Conservation (phyloP, 2,888 invertebrate genomes). For the Calliphora vomitoria region DNA sequence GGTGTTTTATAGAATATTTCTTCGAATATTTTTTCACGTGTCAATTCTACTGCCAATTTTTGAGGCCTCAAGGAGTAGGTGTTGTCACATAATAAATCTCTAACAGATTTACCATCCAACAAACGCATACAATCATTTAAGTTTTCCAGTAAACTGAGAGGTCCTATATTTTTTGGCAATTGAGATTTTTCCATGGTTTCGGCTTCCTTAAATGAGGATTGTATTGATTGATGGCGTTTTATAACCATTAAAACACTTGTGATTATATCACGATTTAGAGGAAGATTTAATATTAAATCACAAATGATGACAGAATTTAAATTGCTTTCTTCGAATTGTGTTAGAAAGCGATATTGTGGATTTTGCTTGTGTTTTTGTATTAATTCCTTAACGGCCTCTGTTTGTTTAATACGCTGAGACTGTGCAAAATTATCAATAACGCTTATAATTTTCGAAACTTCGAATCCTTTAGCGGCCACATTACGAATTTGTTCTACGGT, state of each 20-base stretch:
- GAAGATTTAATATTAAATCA: constrained; percentile 82
- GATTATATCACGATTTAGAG: constrained; percentile 82
- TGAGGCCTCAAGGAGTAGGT: constrained; percentile 79
- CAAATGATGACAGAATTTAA: constrained; percentile 81
- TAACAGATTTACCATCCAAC: constrained; percentile 77
- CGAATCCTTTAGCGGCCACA: constrained; percentile 86
- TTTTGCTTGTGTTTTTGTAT: constrained; percentile 79
- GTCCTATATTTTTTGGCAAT: constrained; percentile 80
- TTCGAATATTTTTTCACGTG: constrained; percentile 79
- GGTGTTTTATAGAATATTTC: constrained; percentile 77
- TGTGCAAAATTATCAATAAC: constrained; percentile 87
- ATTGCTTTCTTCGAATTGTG: constrained; percentile 80
- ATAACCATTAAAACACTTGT: constrained; percentile 81
- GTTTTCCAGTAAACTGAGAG: constrained; percentile 79
- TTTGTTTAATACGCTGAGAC: constrained; percentile 79
- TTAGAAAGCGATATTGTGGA: constrained; percentile 80
- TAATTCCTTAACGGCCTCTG: constrained; percentile 77
- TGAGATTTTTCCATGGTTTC: constrained; percentile 69
- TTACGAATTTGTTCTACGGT: constrained; percentile 85
- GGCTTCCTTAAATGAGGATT: constrained; percentile 53
- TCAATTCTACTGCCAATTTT: constrained; percentile 78
- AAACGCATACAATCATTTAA: constrained; percentile 82
- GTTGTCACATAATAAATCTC: constrained; percentile 78
- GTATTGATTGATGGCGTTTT: constrained; percentile 79
- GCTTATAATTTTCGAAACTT: constrained; percentile 87